Conservation (phyloP, 2,888 invertebrate genomes). For the Dascillus cervinus region DNA sequence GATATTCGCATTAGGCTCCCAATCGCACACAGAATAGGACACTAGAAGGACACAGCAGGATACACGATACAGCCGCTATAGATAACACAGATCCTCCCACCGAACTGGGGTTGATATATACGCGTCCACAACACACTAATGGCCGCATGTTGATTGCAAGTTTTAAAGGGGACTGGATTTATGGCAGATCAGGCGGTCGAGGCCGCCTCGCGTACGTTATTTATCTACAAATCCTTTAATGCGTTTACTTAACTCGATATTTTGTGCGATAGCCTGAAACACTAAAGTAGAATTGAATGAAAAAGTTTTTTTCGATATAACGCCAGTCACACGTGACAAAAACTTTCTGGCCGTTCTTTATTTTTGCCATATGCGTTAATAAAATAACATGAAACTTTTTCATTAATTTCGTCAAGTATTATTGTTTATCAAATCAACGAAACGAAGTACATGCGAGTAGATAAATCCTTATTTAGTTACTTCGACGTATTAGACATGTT, state of each 20-base stretch:
- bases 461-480: too few species aligned
- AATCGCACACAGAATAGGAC: conserved; percentile 1
- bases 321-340: neutral
- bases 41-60: conserved; percentile 25
- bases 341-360: too few species aligned
- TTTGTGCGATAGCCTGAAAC: conserved; percentile 12
- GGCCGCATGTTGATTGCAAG: conserved; percentile 41
- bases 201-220: conserved; percentile 31
- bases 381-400: too few species aligned
- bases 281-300: conserved; percentile 9
- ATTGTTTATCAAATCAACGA: too few species aligned
- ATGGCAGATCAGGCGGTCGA: conserved; percentile 33
- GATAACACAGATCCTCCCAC: conserved; percentile 35
- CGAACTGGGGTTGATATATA: conserved; percentile 36
- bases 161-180: conserved; percentile 39
- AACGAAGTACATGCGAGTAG: too few species aligned
- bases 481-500: too few species aligned
- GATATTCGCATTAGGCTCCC: too few species aligned
- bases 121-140: conserved; percentile 37
- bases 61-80: conserved; percentile 29
- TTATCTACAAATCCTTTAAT: conserved; percentile 36
- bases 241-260: conserved; percentile 29
- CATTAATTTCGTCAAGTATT: too few species aligned
- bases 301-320: conserved; percentile 12
- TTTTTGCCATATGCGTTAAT: too few species aligned